Evolutionary conservation across 2,797 vertebrate species (phyloP), one percentile per base, ranked within the genome.

Genomic region (Acrossocheilus wenchowensis): DNA sequence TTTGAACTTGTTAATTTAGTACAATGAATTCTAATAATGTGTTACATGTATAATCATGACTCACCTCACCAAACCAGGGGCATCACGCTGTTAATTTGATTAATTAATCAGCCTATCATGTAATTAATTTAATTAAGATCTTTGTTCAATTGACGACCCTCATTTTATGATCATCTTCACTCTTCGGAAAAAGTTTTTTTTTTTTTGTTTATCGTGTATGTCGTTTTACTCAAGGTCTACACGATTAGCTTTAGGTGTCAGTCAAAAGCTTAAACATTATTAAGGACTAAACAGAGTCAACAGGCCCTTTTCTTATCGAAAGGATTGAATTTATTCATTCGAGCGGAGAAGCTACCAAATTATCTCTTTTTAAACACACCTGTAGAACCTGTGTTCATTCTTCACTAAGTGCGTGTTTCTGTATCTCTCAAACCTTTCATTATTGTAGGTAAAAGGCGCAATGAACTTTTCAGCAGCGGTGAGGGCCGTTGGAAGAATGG

Each of bases 241-340:
- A 39, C 50, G 87, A 91, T 92, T 80, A 78, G 39, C 48, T 85
- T 69, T 19, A 39, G 43, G 78, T 91, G 90, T 90, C 92, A 90
- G 26, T 92, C 91, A 92, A 78, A 62, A 50, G 21, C 30, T 68
- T 54, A 52, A 83, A 88, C 87, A 91, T 90, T 86, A 92, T 92
- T 89, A 89, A 68, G 73, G 91, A 89, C 92, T 93, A 92, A 93
- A 89, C 77, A 90, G 86, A 87, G 52, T 45, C 87, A 89, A 90
- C 87, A 84, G 86, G 15, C 86, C 87, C 83, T 83, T 89, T 60
- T 48, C 45, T 45, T 84, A 68, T 81, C 75, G 75, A 60, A 5
- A 54, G 68, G 87, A 87, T 72, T 60, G 73, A 86, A 86, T 85
- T 41, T 64, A 78, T 50, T 2, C 26, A 87, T 87, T 48, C 68